Conservation (phyloP, 2,113 vertebrate genomes). For the Penelope pileata region DNA sequence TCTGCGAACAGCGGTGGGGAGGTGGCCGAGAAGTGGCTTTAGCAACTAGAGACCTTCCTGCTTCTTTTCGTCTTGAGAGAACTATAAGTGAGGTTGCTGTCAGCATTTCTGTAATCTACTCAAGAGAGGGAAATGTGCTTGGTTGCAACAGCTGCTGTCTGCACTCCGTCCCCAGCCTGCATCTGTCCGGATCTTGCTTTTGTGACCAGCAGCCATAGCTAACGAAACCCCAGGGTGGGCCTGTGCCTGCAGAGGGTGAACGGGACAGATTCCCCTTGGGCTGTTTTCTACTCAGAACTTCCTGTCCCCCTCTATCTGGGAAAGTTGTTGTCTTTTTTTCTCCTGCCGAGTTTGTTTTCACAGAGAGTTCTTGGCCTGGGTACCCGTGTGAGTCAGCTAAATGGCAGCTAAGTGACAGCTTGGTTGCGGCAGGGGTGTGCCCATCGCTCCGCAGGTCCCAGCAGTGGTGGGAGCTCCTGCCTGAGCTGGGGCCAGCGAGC, state of each 20-base stretch:
- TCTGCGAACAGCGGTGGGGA: fast-evolving
- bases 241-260: background rate
- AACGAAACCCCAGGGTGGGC: background rate
- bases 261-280: fast-evolving
- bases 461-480: background rate
- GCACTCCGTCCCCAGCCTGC: fast-evolving
- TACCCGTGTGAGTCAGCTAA: background rate
- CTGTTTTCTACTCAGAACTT: background rate
- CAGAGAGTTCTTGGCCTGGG: background rate
- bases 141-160: background rate
- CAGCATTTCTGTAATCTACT: fast-evolving
- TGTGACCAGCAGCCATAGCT: fast-evolving
- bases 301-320: background rate
- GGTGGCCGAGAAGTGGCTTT: fast-evolving
- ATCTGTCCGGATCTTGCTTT: background rate
- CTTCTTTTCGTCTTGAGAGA: background rate
- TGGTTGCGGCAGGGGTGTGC: background rate
- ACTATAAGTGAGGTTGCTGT: background rate
- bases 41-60: background rate
- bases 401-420: background rate
- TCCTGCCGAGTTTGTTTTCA: background rate
- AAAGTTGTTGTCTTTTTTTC: background rate
- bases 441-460: background rate
- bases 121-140: background rate
- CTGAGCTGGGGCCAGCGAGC: no score